These are phyloP conservation scores for Sebastes kiyomatsui DNA, from an alignment of 2,797 vertebrate genomes.

Conservation along the genomic window DNA sequence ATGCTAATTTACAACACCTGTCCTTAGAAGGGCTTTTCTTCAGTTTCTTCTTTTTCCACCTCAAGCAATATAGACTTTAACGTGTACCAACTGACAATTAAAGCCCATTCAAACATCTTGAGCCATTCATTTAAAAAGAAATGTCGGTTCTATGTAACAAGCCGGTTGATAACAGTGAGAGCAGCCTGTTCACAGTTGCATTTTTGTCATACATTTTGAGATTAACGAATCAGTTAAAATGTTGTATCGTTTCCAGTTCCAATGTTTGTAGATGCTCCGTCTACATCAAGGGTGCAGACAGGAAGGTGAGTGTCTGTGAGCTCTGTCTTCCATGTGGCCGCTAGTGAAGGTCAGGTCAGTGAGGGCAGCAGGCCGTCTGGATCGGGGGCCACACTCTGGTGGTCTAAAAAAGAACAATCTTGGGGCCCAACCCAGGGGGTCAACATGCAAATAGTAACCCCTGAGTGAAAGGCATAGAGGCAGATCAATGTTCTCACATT, in stretches of 20 bases:
- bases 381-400: slow-evolving; percentile 45
- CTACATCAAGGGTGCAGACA: slow-evolving; percentile 43
- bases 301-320: slow-evolving; percentile 33
- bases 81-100: not conserved
- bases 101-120: not conserved
- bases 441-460: slow-evolving; percentile 81
- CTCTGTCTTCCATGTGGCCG: slow-evolving; percentile 33
- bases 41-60: not conserved
- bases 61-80: not conserved
- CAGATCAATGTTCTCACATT: slow-evolving; percentile 80
- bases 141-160: not conserved
- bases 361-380: slow-evolving; percentile 65
- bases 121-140: not conserved
- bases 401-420: slow-evolving; percentile 68
- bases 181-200: not conserved
- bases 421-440: slow-evolving; percentile 62
- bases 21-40: no score
- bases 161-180: not conserved
- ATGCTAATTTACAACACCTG: no score
- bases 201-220: not conserved
- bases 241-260: not conserved
- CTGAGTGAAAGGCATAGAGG: slow-evolving; percentile 63
- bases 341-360: slow-evolving; percentile 77
- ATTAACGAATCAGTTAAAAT: not conserved
- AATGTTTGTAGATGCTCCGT: not conserved